Base-by-base conservation (phyloP, 2,888 invertebrate genomes). In the Eupeodes luniger region DNA sequence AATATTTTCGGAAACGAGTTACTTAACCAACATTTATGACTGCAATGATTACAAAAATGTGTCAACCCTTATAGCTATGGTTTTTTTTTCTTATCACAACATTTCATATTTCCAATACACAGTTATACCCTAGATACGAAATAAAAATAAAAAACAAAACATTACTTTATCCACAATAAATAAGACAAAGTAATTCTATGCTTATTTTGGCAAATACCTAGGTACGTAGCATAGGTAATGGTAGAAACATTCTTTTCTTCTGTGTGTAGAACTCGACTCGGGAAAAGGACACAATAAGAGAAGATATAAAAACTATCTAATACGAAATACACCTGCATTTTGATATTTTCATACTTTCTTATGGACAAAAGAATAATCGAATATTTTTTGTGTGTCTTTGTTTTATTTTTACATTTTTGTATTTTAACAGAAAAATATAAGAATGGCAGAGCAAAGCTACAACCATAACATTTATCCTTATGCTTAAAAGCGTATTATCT, bases 401-500 rank as follows among this genome's bases (percentile, higher is more conserved):
- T 34, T 36, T 55, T 67, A 16, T 36, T 16, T 69, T 36, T 47
- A 51, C 62, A 16, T 72, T 51, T 70, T 27, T 51, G 51, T 75
- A 19, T 51, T 53, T 36, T 59, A 40, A 61, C 69, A 49, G 53
- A 64, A 69, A 64, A 69, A 84, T 72, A 81, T 76, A 88, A 81
- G 80, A 81, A 81, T 76, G 67, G 59, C 70, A 69, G 76, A 69
- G 49, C 53, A 85, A 47, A 70, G 55, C 70, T 69, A 85, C 51
- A 74, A 78, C 81, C 81, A 67, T 84, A 49, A 81, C 87, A 85
- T 85, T 88, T 69, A 88, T 88, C 85, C 88, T 88, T 84, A 85
- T 88, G 88, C 88, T 88, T 88, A 85, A 88, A 85, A 85, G 80
- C 85, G 85, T 88, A 88, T 88, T 88, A 88, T 88, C 88, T 88